A percentile compares a stretch with the other conserved stretches of the same genome.
These are phyloP conservation scores for Asteroscopus sphinx DNA, from an alignment of 2,888 invertebrate species.

Conservation along the genomic window DNA sequence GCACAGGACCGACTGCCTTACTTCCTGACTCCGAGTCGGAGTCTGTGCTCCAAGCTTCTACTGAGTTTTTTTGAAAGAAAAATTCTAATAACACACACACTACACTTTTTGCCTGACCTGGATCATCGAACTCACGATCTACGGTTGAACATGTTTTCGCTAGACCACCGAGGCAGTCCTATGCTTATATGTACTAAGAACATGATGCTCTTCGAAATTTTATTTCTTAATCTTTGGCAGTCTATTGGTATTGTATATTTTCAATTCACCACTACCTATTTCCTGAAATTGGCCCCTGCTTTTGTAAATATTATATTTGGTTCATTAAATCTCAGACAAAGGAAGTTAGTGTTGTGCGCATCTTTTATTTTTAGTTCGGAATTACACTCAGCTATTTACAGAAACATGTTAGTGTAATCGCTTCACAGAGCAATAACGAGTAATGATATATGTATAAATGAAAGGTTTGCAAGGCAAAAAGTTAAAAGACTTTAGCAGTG, in stretches of 20 bases:
- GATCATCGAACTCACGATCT: too few relatives aligned
- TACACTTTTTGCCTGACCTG: too few relatives aligned
- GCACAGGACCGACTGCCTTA: too few relatives aligned
- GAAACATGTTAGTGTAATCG: neutral
- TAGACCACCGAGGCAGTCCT: too few relatives aligned
- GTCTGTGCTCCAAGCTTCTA: too few relatives aligned
- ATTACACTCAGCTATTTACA: slow-evolving; percentile 19
- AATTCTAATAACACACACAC: too few relatives aligned
- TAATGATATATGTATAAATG: slow-evolving; percentile 1
- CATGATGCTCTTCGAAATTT: slow-evolving; percentile 10
- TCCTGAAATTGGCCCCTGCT: slow-evolving; percentile 65
- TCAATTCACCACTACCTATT: slow-evolving; percentile 70
- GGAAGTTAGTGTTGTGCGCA: slow-evolving; percentile 45
- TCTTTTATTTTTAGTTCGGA: slow-evolving; percentile 43
- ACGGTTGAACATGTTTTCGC: too few relatives aligned
- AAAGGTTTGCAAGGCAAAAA: slow-evolving; percentile 6
- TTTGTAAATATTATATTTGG: slow-evolving; percentile 66
- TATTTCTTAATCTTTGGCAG: slow-evolving; percentile 59
- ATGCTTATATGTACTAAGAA: too few relatives aligned
- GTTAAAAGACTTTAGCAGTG: slow-evolving; percentile 2
- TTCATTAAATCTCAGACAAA: slow-evolving; percentile 58
- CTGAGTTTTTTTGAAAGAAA: too few relatives aligned
- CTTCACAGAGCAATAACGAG: neutral
- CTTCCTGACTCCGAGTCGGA: too few relatives aligned
- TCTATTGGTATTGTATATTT: slow-evolving; percentile 67